Percentiles rank a stretch among this genome's conserved stretches.
phyloP scores from a whole-genome alignment of 2,888 invertebrate genomes.

The Dermolepida albohirtum region DNA sequence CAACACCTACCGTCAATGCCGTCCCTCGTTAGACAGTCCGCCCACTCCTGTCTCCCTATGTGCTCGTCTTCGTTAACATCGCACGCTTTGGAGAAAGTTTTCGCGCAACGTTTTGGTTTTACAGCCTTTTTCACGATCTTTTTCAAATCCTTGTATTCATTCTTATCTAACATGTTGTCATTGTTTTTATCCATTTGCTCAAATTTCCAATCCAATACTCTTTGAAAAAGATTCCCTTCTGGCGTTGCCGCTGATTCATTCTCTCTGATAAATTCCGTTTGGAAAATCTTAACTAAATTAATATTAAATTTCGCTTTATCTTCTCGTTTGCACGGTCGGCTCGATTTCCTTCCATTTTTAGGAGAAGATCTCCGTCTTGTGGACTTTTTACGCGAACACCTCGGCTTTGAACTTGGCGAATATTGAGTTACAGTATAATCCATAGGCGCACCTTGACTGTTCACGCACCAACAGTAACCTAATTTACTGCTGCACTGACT shows the following conservation, averaged over 20 bases:
- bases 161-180: slow-evolving; percentile 81
- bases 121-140: slow-evolving; percentile 88
- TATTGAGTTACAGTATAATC: slow-evolving; percentile 80
- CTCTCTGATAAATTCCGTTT: slow-evolving; percentile 77
- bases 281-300: slow-evolving; percentile 87
- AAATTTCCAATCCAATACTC: slow-evolving; percentile 92
- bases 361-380: slow-evolving; percentile 71
- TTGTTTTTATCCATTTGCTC: slow-evolving; percentile 82
- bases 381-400: slow-evolving; percentile 69
- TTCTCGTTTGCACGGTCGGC: slow-evolving; percentile 72
- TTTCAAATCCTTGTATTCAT: slow-evolving; percentile 85
- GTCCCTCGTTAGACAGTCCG: slow-evolving; percentile 83
- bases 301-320: slow-evolving; percentile 86
- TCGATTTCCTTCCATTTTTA: slow-evolving; percentile 65
- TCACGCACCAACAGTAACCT: slow-evolving; percentile 90
- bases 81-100: slow-evolving; percentile 88
- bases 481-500: slow-evolving; percentile 86
- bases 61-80: slow-evolving; percentile 85
- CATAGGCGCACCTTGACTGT: slow-evolving; percentile 81
- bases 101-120: slow-evolving; percentile 89
- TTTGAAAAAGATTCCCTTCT: slow-evolving; percentile 63
- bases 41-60: slow-evolving; percentile 87
- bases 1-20: slow-evolving; percentile 84
- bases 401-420: slow-evolving; percentile 70
- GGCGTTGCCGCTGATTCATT: slow-evolving; percentile 57